Percentiles rank a stretch among this genome's conserved stretches.
These are phyloP conservation scores for Meloe dianella DNA, from an alignment of 2,888 invertebrate genomes.

Conservation along the genomic window DNA sequence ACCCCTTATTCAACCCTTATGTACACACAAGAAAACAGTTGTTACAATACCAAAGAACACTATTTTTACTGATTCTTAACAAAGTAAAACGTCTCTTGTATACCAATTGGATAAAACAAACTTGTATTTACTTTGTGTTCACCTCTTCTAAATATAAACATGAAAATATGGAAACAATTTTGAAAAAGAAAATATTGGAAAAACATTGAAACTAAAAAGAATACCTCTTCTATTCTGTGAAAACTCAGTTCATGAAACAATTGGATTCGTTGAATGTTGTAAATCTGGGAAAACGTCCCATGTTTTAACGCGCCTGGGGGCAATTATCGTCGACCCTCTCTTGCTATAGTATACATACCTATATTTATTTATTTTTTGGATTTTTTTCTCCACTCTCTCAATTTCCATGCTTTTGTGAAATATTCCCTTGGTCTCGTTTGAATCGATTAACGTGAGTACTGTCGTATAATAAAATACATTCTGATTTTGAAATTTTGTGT, in stretches of 20 bases:
- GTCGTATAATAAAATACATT: background rate
- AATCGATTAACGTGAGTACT: conserved; percentile 6
- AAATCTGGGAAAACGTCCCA: background rate
- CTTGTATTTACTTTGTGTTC: conserved; percentile 20
- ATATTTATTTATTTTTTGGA: background rate
- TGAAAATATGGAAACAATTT: conserved; percentile 8
- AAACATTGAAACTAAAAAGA: background rate
- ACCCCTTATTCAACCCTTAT: background rate
- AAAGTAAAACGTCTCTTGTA: conserved; percentile 33
- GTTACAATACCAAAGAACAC: conserved; percentile 33
- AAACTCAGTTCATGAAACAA: conserved; percentile 9
- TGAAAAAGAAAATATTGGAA: conserved; percentile 12
- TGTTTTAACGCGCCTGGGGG: conserved; percentile 7
- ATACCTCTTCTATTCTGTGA: background rate
- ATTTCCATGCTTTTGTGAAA: conserved; percentile 7
- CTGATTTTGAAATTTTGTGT: background rate
- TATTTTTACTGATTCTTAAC: conserved; percentile 32
- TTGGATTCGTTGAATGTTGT: conserved; percentile 1
- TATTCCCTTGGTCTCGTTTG: conserved; percentile 3
- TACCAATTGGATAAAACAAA: conserved; percentile 33
- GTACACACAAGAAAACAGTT: conserved; percentile 17
- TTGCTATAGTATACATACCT: background rate
- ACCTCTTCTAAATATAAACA: conserved; percentile 11
- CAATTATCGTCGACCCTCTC: background rate
- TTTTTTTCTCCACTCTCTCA: background rate